phyloP scores from a whole-genome alignment of 2,797 vertebrate species.

The Denticeps clupeoides region DNA sequence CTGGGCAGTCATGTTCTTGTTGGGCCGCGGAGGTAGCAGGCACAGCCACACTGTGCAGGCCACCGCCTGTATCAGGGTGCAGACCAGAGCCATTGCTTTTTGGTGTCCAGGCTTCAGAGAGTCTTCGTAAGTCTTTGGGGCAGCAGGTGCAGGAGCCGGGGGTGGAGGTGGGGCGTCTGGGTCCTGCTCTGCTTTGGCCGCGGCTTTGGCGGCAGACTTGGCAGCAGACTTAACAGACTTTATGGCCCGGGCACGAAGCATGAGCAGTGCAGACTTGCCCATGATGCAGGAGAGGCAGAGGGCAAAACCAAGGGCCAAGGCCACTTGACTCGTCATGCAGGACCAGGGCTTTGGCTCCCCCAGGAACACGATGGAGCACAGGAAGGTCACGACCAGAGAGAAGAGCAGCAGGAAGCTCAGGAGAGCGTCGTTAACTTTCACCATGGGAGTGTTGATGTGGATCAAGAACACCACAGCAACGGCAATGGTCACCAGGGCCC shows the following conservation, averaged over 20 bases:
- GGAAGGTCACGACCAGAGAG: slow-evolving; percentile 64
- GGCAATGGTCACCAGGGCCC: slow-evolving; percentile 55
- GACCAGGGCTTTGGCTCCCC: slow-evolving; percentile 66
- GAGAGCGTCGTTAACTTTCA: slow-evolving; percentile 58
- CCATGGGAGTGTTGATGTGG: slow-evolving; percentile 58
- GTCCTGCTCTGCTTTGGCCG: slow-evolving; percentile 33
- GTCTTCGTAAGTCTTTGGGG: slow-evolving; percentile 41
- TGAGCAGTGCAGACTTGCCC: slow-evolving; percentile 66
- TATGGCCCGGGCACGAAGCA: slow-evolving; percentile 62
- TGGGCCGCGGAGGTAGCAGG: slow-evolving; percentile 54
- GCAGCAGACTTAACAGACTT: slow-evolving; percentile 42
- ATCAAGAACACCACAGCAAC: slow-evolving; percentile 57
- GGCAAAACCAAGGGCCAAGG: slow-evolving; percentile 67
- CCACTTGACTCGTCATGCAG: slow-evolving; percentile 71
- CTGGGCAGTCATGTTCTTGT: slow-evolving; percentile 72
- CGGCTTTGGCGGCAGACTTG: slow-evolving; percentile 54
- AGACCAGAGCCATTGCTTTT: slow-evolving; percentile 54
- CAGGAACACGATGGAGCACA: slow-evolving; percentile 68
- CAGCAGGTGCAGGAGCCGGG: slow-evolving; percentile 16
- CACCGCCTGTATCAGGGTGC: slow-evolving; percentile 54
- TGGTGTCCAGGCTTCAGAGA: slow-evolving; percentile 47
- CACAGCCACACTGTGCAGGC: slow-evolving; percentile 65
- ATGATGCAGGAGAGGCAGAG: slow-evolving; percentile 68
- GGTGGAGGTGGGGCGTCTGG: slow-evolving; percentile 45
- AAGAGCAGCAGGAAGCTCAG: slow-evolving; percentile 67